Conservation (phyloP, 2,888 invertebrate species). For the Nomada goodeniana region DNA sequence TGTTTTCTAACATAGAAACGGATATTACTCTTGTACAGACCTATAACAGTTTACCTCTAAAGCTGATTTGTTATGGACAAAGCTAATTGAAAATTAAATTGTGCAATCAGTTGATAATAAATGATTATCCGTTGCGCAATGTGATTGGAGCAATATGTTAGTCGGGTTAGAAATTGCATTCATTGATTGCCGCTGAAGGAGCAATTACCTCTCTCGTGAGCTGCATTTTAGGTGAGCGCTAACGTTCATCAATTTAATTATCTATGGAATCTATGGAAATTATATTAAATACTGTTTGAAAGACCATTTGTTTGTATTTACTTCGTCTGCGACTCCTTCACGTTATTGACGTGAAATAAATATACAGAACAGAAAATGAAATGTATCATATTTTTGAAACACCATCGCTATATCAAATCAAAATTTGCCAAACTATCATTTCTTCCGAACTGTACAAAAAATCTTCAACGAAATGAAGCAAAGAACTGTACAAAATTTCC, state of each 20-base stretch:
- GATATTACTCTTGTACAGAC: no score
- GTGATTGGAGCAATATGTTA: slow-evolving; percentile 14
- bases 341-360: no score
- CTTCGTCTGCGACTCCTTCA: no score
- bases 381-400: no score
- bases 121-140: slow-evolving; percentile 14
- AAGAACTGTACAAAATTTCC: no score
- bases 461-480: no score
- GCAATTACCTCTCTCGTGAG: slow-evolving; percentile 1
- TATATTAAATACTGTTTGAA: background rate
- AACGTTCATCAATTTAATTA: slow-evolving; percentile 12
- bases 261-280: background rate
- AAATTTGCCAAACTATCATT: no score
- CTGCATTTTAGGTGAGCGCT: background rate
- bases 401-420: no score
- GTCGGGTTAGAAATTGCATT: slow-evolving; percentile 17
- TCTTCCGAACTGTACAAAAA: no score
- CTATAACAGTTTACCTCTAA: background rate
- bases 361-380: no score
- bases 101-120: slow-evolving; percentile 7
- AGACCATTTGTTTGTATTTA: no score
- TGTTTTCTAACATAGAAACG: no score
- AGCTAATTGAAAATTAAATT: slow-evolving; percentile 30
- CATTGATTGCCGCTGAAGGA: slow-evolving; percentile 10
- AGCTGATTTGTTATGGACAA: background rate